These are phyloP conservation scores for Aphelocoma californica DNA, from an alignment of 2,797 vertebrate species.

Conservation along the genomic window DNA sequence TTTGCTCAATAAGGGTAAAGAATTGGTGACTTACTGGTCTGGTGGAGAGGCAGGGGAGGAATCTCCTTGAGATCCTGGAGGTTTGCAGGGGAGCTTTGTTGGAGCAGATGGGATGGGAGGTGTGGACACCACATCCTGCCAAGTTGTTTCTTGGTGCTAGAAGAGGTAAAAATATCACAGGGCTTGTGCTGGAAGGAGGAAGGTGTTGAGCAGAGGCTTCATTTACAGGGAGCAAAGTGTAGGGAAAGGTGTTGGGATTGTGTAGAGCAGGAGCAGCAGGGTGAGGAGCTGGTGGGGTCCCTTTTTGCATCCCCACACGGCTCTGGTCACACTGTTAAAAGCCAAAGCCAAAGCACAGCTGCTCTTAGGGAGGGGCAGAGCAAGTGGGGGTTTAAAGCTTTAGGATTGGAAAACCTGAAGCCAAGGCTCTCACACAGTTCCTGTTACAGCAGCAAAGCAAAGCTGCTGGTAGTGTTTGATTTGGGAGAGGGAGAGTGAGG, in stretches of 20 bases:
- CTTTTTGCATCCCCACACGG: fast-evolving
- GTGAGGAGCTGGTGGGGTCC: neutral
- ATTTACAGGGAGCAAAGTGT: fast-evolving
- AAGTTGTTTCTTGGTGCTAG: neutral
- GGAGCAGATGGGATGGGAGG: neutral
- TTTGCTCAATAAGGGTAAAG: neutral
- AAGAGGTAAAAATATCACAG: neutral
- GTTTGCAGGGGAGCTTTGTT: neutral
- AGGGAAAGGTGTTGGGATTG: neutral
- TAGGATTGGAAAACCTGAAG: neutral
- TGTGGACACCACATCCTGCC: neutral
- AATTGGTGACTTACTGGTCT: neutral
- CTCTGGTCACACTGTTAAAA: neutral
- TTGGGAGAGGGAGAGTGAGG: neutral
- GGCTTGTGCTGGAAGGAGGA: neutral
- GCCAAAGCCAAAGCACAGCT: neutral
- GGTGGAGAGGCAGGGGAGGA: neutral
- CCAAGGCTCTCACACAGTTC: neutral
- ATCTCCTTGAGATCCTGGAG: neutral
- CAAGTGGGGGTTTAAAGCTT: neutral
- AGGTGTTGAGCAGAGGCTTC: neutral
- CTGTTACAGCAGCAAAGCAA: neutral
- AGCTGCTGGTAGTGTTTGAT: neutral
- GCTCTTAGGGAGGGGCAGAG: neutral
- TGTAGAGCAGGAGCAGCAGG: fast-evolving